A percentile compares a stretch with the other conserved stretches of the same genome.
These are phyloP conservation scores for Brachionus manjavacas DNA, from an alignment of 1,140 invertebrate species.

Conservation along the genomic window DNA sequence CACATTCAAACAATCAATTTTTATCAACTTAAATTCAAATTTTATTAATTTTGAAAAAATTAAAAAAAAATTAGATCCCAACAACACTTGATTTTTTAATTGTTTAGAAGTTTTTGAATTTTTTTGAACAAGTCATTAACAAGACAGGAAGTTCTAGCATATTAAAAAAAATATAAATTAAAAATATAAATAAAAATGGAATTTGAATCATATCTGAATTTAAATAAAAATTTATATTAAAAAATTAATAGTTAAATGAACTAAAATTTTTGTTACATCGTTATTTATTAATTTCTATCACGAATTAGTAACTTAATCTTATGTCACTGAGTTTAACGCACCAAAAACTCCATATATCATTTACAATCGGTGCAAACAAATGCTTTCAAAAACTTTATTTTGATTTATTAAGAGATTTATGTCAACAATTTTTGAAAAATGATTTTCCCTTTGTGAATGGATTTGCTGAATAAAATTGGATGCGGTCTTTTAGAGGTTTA, in stretches of 20 bases:
- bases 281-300: too few species aligned
- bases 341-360: too few species aligned
- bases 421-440: not conserved
- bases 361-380: not conserved
- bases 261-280: too few species aligned
- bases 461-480: not conserved
- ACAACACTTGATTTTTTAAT: not conserved
- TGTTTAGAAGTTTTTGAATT: too few species aligned
- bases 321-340: not conserved
- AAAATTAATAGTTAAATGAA: not conserved
- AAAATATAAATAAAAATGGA: too few species aligned
- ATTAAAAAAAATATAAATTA: not conserved
- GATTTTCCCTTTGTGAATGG: too few species aligned
- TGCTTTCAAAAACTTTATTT: not conserved
- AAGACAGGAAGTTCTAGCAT: too few species aligned
- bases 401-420: not conserved
- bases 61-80: not conserved
- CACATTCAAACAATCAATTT: too few species aligned
- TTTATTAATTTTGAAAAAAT: not conserved
- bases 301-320: not conserved
- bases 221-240: not conserved
- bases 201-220: not conserved
- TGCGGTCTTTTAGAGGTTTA: too few species aligned
- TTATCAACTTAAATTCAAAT: too few species aligned
- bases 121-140: too few species aligned